These are phyloP conservation scores for Tretioscincus oriximinensis DNA, from an alignment of 2,113 vertebrate species.

Conservation along the genomic window DNA sequence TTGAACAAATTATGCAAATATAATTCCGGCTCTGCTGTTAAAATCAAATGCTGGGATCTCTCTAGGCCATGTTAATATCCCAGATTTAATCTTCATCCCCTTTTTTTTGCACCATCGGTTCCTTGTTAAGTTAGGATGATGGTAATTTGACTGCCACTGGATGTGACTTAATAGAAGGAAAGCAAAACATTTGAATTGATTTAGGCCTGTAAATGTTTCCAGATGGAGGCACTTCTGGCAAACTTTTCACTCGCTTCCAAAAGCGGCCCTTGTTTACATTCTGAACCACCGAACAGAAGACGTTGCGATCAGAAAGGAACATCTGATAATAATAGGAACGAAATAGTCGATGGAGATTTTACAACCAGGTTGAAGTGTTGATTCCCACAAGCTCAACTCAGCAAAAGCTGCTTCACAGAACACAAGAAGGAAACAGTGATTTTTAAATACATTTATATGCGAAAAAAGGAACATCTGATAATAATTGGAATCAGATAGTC, in stretches of 20 bases:
- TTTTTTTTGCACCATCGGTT: conserved; percentile 30
- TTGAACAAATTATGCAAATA: neutral
- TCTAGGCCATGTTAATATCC: conserved; percentile 12
- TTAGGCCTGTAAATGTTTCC: conserved; percentile 70
- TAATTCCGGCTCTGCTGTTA: neutral
- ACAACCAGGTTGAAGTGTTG: conserved; percentile 35
- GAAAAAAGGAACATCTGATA: conserved; percentile 46
- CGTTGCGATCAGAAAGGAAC: neutral
- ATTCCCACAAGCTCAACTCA: conserved; percentile 28
- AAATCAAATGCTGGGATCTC: conserved; percentile 1
- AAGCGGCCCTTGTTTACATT: conserved; percentile 56
- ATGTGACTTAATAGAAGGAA: conserved; percentile 67
- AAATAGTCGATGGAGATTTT: conserved; percentile 41
- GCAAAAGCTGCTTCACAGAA: conserved; percentile 23
- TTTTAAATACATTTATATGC: conserved; percentile 40
- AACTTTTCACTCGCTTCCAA: conserved; percentile 60
- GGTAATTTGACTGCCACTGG: conserved; percentile 52
- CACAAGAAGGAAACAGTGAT: conserved; percentile 5
- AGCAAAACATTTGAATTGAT: conserved; percentile 45
- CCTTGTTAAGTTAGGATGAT: conserved; percentile 52
- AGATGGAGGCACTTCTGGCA: conserved; percentile 68
- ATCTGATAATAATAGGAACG: neutral
- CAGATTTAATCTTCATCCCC: conserved; percentile 40
- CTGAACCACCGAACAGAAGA: conserved; percentile 39
- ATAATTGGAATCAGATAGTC: conserved; percentile 40